Conservation (phyloP, 2,113 vertebrate species). For the Panthera uncia region DNA sequence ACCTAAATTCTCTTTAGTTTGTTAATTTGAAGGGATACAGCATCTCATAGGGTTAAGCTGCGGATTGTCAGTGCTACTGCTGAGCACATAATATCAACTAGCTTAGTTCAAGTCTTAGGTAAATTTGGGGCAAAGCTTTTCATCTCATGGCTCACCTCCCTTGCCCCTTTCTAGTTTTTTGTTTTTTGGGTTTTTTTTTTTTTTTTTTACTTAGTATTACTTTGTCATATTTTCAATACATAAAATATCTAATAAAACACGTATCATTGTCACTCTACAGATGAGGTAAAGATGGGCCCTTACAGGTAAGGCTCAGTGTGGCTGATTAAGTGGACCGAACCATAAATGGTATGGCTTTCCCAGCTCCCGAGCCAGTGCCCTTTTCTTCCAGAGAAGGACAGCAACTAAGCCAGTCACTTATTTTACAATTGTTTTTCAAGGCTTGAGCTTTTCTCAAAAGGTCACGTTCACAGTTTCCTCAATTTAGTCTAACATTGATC, state of each 20-base stretch:
- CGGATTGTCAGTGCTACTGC: background rate
- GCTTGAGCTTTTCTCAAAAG: slow-evolving; percentile 3
- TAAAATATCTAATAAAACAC: background rate
- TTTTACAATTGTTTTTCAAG: background rate
- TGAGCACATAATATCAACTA: background rate
- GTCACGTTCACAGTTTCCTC: background rate
- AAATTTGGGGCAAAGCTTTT: background rate
- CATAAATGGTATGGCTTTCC: background rate
- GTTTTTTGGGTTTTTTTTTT: background rate
- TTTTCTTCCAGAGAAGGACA: background rate
- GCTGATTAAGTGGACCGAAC: background rate
- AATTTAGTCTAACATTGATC: background rate
- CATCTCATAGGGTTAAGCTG: background rate
- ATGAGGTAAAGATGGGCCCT: background rate
- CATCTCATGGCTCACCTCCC: background rate
- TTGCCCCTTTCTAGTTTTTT: background rate
- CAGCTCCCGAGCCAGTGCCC: background rate
- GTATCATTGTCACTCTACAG: background rate
- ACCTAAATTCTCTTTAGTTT: slow-evolving; percentile 8
- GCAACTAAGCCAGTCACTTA: background rate
- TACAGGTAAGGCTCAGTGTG: background rate
- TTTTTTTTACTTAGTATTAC: background rate
- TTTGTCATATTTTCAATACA: background rate
- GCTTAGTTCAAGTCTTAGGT: background rate
- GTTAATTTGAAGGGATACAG: slow-evolving; percentile 9